phyloP scores from a whole-genome alignment of 2,113 vertebrate species.

The Piaya cayana region DNA sequence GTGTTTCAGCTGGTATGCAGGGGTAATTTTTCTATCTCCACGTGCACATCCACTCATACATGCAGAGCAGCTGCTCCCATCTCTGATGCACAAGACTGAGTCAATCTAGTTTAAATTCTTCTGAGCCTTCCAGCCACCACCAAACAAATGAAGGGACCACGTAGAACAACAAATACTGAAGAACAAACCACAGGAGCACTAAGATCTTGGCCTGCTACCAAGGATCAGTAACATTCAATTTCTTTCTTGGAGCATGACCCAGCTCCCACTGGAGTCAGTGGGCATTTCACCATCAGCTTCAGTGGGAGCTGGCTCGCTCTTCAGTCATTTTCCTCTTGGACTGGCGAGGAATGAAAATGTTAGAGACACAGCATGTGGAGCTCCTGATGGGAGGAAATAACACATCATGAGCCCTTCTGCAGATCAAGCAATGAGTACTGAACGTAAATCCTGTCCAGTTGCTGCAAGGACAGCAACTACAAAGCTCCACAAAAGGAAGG shows the following conservation, averaged over 20 bases:
- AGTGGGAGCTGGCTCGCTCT: slow-evolving; percentile 45
- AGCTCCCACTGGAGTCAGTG: slow-evolving; percentile 26
- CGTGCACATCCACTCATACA: accelerated
- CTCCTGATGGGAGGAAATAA: slow-evolving; percentile 38
- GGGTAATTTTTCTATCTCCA: not conserved
- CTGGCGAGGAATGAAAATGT: slow-evolving; percentile 36
- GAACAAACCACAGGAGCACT: not conserved
- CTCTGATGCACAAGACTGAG: not conserved
- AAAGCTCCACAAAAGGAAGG: not conserved
- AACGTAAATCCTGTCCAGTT: not conserved
- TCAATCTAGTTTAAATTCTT: not conserved
- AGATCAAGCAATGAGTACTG: not conserved
- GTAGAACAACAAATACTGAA: not conserved
- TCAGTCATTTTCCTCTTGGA: slow-evolving; percentile 48
- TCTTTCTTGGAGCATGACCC: slow-evolving; percentile 26
- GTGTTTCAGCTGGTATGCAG: accelerated
- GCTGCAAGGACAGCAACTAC: not conserved
- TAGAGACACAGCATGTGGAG: not conserved
- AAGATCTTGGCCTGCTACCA: slow-evolving; percentile 25
- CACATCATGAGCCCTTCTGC: not conserved
- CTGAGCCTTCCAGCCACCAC: not conserved
- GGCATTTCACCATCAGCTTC: slow-evolving; percentile 15
- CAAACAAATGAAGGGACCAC: not conserved
- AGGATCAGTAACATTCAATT: slow-evolving; percentile 1
- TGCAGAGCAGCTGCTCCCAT: not conserved